Conservation (phyloP, 1,140 invertebrate species). For the Drosophila kepulauana region DNA sequence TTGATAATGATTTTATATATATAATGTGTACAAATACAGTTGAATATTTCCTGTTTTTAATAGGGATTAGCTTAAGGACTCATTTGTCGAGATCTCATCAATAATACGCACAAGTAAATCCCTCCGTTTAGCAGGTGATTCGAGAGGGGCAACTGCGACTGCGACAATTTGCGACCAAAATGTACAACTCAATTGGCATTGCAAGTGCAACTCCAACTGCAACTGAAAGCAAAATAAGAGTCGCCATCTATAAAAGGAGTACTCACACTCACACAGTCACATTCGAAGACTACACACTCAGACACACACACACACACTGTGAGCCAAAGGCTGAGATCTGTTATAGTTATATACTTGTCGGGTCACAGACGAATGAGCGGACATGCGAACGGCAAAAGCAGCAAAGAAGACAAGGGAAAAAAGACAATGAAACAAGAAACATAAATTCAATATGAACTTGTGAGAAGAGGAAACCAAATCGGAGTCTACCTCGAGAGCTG, state of each 20-base stretch:
- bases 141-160: neutral
- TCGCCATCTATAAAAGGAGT: constrained; percentile 40
- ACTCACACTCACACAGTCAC: neutral
- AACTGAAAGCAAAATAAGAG: constrained; percentile 8
- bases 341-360: constrained; percentile 21
- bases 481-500: neutral
- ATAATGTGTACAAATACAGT: too few species aligned
- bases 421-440: constrained; percentile 43
- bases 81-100: neutral
- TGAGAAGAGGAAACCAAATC: constrained; percentile 47
- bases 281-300: too few species aligned
- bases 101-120: neutral
- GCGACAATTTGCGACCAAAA: constrained; percentile 31
- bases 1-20: too few species aligned
- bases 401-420: neutral
- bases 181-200: constrained; percentile 47
- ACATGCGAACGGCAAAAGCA: constrained; percentile 4
- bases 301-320: neutral
- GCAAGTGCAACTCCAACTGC: constrained; percentile 15
- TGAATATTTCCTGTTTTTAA: too few species aligned
- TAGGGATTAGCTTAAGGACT: neutral
- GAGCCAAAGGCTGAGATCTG: neutral
- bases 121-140: neutral
- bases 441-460: constrained; percentile 52
- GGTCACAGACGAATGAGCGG: constrained; percentile 11